Base-by-base conservation (phyloP, 2,888 invertebrate genomes). In the Hemicrepidius hirtus region DNA sequence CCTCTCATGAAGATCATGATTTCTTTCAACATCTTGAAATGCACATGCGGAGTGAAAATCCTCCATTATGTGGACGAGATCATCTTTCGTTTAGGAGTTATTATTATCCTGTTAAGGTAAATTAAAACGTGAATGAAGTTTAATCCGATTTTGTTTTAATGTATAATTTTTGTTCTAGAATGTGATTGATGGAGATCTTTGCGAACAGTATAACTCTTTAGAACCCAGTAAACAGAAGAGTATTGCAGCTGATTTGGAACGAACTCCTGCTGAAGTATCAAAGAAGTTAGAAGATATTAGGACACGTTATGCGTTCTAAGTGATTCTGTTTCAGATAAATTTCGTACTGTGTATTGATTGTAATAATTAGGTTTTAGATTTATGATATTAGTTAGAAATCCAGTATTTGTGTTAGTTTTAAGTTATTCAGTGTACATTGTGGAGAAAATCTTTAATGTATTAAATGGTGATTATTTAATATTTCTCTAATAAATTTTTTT, bases 1-100 rank as follows among this genome's bases (percentile, higher is more conserved):
- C 97, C 0, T 96, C 97, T 16, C 93, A 97, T 80, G 98, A 99
- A 88, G 99, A 99, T 86, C 98, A 97, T 81, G 99, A 99, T 85
- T 99, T 99, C 86, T 99, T 99, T 88, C 98, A 99, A 84, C 98
- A 99, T 87, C 88, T 99, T 75, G 99, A 99, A 87, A 99, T 99
- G 99, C 98, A 99, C 86, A 97, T 99, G 97, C 89, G 99, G 63
- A 96, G 97, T 76, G 99, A 99, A 86, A 95, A 98, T 87, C 91
- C 97, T 0, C 98, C 99, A 0, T 87, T 99, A 0, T 98, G 98
- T 87, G 99, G 99, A 0, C 89, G 99, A 18, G 99, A 99, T 87
- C 99, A 99, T 86, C 89, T 99, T 28, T 97, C 98, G 0, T 99
- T 95, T 87, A 91, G 99, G 80, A 98, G 98, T 73, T 98, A 97